Evolutionary conservation across 2,797 vertebrate species (phyloP), one percentile per base, ranked within the genome.

Genomic region (Gymnoscopelus microlampas): DNA sequence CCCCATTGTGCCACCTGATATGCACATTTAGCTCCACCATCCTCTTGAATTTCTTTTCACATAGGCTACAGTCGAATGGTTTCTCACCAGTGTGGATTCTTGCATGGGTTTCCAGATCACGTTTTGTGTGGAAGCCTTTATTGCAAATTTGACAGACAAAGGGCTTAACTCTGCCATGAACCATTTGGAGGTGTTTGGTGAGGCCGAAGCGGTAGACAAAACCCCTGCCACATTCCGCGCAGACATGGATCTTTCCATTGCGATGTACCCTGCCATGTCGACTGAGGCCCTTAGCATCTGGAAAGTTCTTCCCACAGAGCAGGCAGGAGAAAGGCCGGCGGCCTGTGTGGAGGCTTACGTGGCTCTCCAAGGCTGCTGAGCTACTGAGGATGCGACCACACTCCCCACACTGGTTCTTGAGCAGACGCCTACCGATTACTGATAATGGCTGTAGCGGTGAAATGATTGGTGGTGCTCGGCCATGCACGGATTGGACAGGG

Each of bases 171-270:
- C 70, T 89, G 1, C 80, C 61, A 53, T 94, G 93, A 14, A 93
- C 91, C 79, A 92, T 90, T 80, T 91, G 88, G n/a, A 86, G 6
- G 67, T 94, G 94, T 74, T 94, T 93, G 9, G 86, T 88, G 61
- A 94, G 88, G 24, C 89, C 85, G 47, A 93, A 94, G 50, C 85
- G 76, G 60, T 94, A 94, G 2, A 91, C 92, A 19, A 94, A 94
- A n/a, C 90, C 90, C 66, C 93, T 93, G 8, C 89, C 91, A 1
- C 94, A 94, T 32, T 89, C 71, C 0, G 70, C 78, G 53, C 94
- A 94, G 55, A 89, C 66, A 60, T 93, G 89, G 50, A 88, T 92
- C 48, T 85, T 81, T 13, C 92, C 91, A 3, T 90, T 89, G 19
- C 88, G 82, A 63, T 94, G 93, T 29, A 92, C 92, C 3, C 89